These are phyloP conservation scores for Volucella zonaria DNA, from an alignment of 2,888 invertebrate genomes.

Conservation along the genomic window DNA sequence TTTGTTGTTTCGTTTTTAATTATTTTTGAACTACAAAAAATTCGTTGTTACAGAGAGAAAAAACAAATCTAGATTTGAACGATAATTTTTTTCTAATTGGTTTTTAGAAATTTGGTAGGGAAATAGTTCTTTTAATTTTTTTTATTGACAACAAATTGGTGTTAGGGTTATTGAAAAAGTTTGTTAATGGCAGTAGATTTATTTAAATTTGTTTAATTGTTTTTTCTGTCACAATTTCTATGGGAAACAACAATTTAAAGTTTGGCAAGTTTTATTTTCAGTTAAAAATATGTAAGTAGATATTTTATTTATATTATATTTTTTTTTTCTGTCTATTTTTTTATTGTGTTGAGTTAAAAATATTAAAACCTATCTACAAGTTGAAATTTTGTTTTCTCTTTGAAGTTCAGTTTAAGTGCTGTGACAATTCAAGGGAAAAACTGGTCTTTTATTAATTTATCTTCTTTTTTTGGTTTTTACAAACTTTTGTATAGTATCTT, in stretches of 20 bases:
- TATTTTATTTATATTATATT: slow-evolving; percentile 2
- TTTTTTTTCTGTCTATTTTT: neutral
- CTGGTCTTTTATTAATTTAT: slow-evolving; percentile 25
- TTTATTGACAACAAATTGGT: slow-evolving; percentile 21
- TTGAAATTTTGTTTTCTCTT: slow-evolving; percentile 10
- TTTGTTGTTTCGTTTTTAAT: neutral
- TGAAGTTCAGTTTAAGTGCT: slow-evolving; percentile 19
- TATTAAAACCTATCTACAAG: slow-evolving; percentile 22
- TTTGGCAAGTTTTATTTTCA: slow-evolving; percentile 35
- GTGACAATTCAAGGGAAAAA: slow-evolving; percentile 20
- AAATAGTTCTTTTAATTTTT: neutral
- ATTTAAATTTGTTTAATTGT: neutral
- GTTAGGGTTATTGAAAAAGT: neutral
- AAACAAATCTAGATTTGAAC: neutral
- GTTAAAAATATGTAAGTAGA: neutral
- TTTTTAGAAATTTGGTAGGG: slow-evolving; percentile 12
- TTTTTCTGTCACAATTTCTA: neutral
- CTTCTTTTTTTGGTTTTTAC: slow-evolving; percentile 15
- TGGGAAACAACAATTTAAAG: neutral
- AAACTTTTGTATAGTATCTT: slow-evolving; percentile 14
- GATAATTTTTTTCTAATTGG: slow-evolving; percentile 17
- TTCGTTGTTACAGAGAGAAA: slow-evolving; percentile 38
- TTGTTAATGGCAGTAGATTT: slow-evolving; percentile 18
- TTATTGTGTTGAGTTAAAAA: slow-evolving; percentile 2
- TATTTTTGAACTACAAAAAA: slow-evolving; percentile 18